These are phyloP conservation scores for Platycercus adscitus DNA, from an alignment of 2,113 vertebrate species.

Conservation along the genomic window DNA sequence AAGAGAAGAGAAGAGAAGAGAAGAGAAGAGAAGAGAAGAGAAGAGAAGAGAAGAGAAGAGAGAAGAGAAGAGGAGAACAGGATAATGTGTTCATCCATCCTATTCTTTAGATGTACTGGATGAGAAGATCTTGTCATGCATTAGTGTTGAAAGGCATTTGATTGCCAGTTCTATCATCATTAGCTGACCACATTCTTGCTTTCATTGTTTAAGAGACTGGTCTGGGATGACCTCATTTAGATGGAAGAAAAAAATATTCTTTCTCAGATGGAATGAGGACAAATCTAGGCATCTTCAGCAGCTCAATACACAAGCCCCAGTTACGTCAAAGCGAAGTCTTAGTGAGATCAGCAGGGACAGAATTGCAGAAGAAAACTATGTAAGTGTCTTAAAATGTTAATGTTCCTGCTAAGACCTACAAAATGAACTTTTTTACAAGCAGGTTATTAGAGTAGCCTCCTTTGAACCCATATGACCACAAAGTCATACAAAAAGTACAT, in stretches of 20 bases:
- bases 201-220: not conserved
- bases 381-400: not conserved
- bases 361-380: not conserved
- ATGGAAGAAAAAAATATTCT: not conserved
- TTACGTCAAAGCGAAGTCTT: not conserved
- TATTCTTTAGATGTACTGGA: not conserved
- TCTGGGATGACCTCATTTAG: not conserved
- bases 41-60: not conserved
- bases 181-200: not conserved
- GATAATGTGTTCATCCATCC: not conserved
- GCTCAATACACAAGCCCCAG: not conserved
- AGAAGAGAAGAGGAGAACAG: too few species aligned
- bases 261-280: conserved; percentile 3
- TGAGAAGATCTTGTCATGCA: not conserved
- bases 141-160: not conserved
- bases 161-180: not conserved
- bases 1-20: too few species aligned
- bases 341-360: not conserved
- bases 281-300: not conserved
- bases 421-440: not conserved
- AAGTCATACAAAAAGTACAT: not conserved
- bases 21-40: too few species aligned
- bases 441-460: not conserved
- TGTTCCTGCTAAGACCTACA: not conserved
- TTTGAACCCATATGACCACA: not conserved